Conservation (phyloP, 2,797 vertebrate genomes). For the Anguilla megastoma region DNA sequence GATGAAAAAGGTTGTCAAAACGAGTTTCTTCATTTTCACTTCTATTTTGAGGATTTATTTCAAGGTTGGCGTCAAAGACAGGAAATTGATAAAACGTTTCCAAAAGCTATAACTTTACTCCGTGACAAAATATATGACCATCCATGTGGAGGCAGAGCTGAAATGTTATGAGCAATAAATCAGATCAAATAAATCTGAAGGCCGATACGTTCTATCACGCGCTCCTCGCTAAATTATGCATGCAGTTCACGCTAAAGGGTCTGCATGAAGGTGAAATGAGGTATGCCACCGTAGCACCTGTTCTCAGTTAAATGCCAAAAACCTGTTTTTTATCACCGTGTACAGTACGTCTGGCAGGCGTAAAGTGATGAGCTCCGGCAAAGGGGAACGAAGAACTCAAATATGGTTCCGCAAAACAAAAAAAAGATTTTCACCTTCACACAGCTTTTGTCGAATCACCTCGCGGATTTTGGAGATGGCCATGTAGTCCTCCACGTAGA, state of each 20-base stretch:
- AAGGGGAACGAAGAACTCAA: not conserved
- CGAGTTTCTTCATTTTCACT: not conserved
- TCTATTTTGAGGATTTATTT: not conserved
- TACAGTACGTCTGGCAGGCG: not conserved
- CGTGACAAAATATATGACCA: slow-evolving; percentile 30
- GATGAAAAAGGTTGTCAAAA: not conserved
- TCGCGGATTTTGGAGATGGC: slow-evolving; percentile 95
- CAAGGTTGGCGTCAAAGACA: not conserved
- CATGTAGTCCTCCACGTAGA: slow-evolving; percentile 94
- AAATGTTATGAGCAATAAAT: slow-evolving; percentile 33
- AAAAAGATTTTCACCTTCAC: slow-evolving; percentile 81
- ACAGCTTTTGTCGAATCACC: slow-evolving; percentile 95
- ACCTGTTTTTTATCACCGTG: not conserved
- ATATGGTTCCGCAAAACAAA: not conserved
- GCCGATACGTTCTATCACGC: slow-evolving; percentile 19
- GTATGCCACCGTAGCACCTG: not conserved
- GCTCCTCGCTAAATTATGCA: slow-evolving; percentile 1
- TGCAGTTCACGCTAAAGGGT: slow-evolving; percentile 27
- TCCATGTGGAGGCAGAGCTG: slow-evolving; percentile 16
- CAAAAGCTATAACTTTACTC: slow-evolving; percentile 26
- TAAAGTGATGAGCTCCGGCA: not conserved
- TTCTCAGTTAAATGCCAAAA: not conserved
- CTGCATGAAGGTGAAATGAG: slow-evolving; percentile 13
- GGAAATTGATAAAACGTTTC: not conserved
- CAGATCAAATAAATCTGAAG: slow-evolving; percentile 7